phyloP scores from a whole-genome alignment of 2,113 vertebrate genomes.

The Gymnocephalus cernua region DNA sequence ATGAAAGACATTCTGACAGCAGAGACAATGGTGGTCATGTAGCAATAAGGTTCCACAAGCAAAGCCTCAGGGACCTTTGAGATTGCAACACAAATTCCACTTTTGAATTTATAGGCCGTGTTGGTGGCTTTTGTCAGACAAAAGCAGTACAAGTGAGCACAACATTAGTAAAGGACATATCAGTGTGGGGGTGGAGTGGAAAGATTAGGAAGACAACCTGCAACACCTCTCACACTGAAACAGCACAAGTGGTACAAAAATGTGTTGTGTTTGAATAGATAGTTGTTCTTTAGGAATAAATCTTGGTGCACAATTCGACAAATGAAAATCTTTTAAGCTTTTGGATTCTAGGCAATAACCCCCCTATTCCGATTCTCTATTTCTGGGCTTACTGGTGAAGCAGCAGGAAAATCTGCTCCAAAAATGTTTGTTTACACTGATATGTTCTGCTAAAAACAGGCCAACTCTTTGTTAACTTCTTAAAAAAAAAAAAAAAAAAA shows the following conservation, averaged over 20 bases:
- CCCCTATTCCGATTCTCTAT: not conserved
- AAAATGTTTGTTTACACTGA: conserved; percentile 58
- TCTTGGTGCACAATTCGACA: not conserved
- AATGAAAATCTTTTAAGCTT: not conserved
- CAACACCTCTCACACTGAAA: not conserved
- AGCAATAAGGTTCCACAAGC: conserved; percentile 42
- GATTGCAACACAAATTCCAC: conserved; percentile 30
- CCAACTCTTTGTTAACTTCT: conserved; percentile 49
- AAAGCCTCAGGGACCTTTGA: conserved; percentile 45
- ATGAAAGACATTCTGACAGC: conserved; percentile 73
- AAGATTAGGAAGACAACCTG: not conserved
- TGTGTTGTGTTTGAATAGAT: not conserved
- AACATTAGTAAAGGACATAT: not conserved
- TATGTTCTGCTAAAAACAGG: conserved; percentile 38
- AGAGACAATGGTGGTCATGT: conserved; percentile 50
- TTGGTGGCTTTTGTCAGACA: not conserved
- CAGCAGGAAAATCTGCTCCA: conserved; percentile 26
- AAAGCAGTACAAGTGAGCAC: not conserved
- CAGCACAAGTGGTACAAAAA: not conserved
- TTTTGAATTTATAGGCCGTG: conserved; percentile 5
- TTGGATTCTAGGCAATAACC: not conserved
- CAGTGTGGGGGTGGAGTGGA: not conserved
- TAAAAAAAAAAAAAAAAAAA: conserved; percentile 18
- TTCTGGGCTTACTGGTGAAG: conserved; percentile 21
- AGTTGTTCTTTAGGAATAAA: not conserved